Evolutionary conservation across 2,113 vertebrate genomes (phyloP), one percentile per base, ranked within the genome.

Genomic region (Epinephelus cyanopodus): DNA sequence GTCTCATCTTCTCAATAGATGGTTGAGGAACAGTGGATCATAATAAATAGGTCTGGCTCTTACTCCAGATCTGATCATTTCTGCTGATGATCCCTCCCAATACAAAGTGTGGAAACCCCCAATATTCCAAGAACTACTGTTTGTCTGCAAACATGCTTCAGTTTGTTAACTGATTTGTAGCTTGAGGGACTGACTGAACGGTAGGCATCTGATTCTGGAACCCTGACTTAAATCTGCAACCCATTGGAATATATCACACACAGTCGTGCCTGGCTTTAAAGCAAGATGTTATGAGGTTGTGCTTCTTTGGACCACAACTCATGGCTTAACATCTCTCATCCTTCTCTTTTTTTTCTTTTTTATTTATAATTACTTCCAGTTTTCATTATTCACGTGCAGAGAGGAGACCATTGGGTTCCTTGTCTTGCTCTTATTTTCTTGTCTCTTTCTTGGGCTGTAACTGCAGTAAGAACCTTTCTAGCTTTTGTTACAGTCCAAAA

Each of bases 401-500:
- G 73, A 74, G 52, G 62, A 78, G n/a, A 57, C 18, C 1, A n/a
- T 69, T 69, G 71, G 82, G 61, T 84, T 72, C 65, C 53, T 39
- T 74, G 15, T 77, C 61, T 70, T 65, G 39, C 52, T 65, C 15
- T 73, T 56, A 42, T 23, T 74, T 25, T 74, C 33, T 47, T 61
- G 23, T n/a, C 33, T 75, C 17, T 82, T 15, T 76, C 66, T 76
- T 50, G 53, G 63, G 48, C 74, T 87, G 63, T 85, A 84, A 65
- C 78, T 71, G 11, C 18, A 81, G 50, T 42, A 14, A 74, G 27
- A 80, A 25, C 19, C 66, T 42, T 27, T 74, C 53, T 79, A 3
- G 9, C 77, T 84, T 72, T 37, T 9, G 68, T 77, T 87, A 48
- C 56, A 74, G 78, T 64, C 21, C 62, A 62, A 62, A 54, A 79